Evolutionary conservation across 37 sponge, comb jelly and placozoan genomes (phyloP), one percentile per base, ranked within the genome.

Genomic region (Beroe forskalii): DNA sequence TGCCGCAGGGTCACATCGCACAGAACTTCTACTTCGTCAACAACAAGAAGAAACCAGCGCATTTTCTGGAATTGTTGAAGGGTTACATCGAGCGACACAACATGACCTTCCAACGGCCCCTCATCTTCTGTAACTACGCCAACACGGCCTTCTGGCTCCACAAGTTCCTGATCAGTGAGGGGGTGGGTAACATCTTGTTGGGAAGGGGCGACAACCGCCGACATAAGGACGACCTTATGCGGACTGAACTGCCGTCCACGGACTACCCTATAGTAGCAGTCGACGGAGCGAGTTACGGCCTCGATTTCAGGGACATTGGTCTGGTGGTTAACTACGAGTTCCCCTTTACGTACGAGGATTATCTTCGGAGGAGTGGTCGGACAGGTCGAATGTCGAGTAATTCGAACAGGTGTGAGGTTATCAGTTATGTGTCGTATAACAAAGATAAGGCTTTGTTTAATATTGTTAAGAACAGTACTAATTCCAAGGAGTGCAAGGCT

Each of bases 311-410:
- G 27, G 55, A 80, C 8, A 25, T 80, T 8, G 86, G 86, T 27
- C 48, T 80, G 0, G 86, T 80, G 1, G 28, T 80, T 2, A 80
- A 80, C 48, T 80, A 80, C 55, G 86, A 80, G 86, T 80, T 80
- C 27, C 86, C 86, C 4, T 44, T 80, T 27, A 80, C 86, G 6
- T 80, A 80, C 86, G 86, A 80, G 17, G 55, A 44, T 43, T 80
- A 80, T 38, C 12, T 80, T 22, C 44, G 86, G 37, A 3, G 86
- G 3, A 44, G 28, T 23, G 86, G 86, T 28, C 37, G 86, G 31
- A 80, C 86, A 22, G 86, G 86, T 2, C n/a, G 86, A 0, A 44
- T 80, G 55, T 80, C 86, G 0, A 80, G 55, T 25, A 44, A 44
- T 43, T 80, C 86, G 0, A 8, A 80, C 17, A 22, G n/a, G 24